These are phyloP conservation scores for Vanessa cardui DNA, from an alignment of 2,888 invertebrate genomes.

Conservation along the genomic window DNA sequence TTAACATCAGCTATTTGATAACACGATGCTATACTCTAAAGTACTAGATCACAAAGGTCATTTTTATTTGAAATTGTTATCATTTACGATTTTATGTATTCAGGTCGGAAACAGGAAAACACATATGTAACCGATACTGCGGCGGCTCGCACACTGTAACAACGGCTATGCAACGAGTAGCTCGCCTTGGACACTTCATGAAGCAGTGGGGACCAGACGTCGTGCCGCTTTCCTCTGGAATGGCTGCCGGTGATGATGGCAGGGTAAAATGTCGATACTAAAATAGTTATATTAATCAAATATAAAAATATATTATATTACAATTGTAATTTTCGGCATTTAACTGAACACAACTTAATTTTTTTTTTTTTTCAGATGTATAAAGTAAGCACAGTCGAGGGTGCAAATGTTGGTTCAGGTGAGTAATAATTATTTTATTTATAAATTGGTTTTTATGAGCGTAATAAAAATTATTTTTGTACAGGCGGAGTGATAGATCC, in stretches of 20 bases:
- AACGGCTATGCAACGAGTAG: slow-evolving; percentile 87
- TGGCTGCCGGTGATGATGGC: slow-evolving; percentile 74
- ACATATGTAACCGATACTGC: slow-evolving; percentile 88
- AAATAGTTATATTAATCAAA: too few species aligned
- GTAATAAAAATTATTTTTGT: slow-evolving; percentile 5
- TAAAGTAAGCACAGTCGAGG: slow-evolving; percentile 58
- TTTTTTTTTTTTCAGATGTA: slow-evolving; percentile 62
- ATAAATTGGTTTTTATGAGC: not conserved
- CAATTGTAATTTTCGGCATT: too few species aligned
- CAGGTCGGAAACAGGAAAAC: slow-evolving; percentile 67
- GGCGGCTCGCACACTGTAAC: slow-evolving; percentile 90
- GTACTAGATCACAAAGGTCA: too few species aligned
- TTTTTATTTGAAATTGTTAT: not conserved
- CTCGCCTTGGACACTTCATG: slow-evolving; percentile 84
- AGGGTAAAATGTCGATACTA: slow-evolving; percentile 49
- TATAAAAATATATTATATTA: too few species aligned
- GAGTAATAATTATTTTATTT: slow-evolving; percentile 20
- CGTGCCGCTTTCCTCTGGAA: slow-evolving; percentile 72
- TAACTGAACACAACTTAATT: not conserved
- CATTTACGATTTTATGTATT: not conserved
- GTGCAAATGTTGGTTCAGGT: slow-evolving; percentile 62
- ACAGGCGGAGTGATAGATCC: slow-evolving; percentile 58
- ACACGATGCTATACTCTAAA: not conserved
- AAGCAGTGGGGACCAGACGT: slow-evolving; percentile 86
- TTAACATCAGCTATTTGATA: not conserved